A percentile compares a stretch with the other conserved stretches of the same genome.
These are phyloP conservation scores for Littorina saxatilis DNA, from an alignment of 1,140 invertebrate genomes.

Conservation along the genomic window DNA sequence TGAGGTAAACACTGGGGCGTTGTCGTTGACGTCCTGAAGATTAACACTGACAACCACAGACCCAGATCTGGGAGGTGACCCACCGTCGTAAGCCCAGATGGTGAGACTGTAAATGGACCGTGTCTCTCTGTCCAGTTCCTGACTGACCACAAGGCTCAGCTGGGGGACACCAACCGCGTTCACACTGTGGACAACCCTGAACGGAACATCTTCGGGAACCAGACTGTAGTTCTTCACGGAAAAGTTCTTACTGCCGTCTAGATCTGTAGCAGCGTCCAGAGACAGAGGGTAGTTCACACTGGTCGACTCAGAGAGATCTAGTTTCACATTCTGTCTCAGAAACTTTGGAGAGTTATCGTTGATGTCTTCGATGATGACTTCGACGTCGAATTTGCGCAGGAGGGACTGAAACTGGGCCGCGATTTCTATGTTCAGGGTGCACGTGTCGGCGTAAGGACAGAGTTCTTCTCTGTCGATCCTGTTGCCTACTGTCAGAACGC, in stretches of 20 bases:
- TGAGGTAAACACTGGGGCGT: conserved; percentile 88
- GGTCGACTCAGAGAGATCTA: conserved; percentile 73
- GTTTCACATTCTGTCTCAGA: conserved; percentile 47
- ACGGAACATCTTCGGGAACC: conserved; percentile 42
- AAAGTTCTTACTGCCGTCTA: conserved; percentile 78
- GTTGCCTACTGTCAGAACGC: conserved; percentile 39
- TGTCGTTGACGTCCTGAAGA: conserved; percentile 93
- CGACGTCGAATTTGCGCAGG: conserved; percentile 44
- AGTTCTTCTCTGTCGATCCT: conserved; percentile 51
- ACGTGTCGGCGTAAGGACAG: conserved; percentile 52
- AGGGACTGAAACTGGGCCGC: conserved; percentile 35
- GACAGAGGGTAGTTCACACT: conserved; percentile 80
- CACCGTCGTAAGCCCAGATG: conserved; percentile 93
- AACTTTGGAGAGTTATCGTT: conserved; percentile 96
- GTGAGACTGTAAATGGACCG: conserved; percentile 86
- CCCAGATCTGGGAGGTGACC: conserved; percentile 90
- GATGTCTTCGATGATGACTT: conserved; percentile 80
- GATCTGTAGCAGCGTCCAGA: conserved; percentile 75
- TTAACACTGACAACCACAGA: conserved; percentile 84
- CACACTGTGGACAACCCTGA: conserved; percentile 40
- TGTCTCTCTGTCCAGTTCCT: conserved; percentile 88
- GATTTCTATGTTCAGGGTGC: conserved; percentile 39
- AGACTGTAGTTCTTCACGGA: conserved; percentile 52
- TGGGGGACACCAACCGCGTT: conserved; percentile 41
- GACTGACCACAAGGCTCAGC: conserved; percentile 60